phyloP scores from a whole-genome alignment of 2,888 invertebrate genomes.

The Vesta saturnalis region DNA sequence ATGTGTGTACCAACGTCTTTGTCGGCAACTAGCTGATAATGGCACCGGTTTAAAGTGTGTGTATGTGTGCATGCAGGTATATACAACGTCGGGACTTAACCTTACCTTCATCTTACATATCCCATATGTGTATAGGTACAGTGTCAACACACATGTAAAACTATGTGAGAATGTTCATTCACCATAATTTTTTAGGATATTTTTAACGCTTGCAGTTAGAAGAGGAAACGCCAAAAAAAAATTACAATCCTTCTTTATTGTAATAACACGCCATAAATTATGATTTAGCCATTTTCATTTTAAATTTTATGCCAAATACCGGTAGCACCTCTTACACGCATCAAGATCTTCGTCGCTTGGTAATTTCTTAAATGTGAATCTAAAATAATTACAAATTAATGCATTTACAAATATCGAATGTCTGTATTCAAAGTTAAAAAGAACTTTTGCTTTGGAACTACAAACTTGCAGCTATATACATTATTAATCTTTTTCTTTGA shows the following conservation, averaged over 20 bases:
- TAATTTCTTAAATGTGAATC: background rate
- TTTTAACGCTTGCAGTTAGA: no score
- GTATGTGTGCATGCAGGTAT: slow-evolving; percentile 44
- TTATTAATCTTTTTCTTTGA: background rate
- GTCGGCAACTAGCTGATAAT: slow-evolving; percentile 60
- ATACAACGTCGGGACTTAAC: slow-evolving; percentile 57
- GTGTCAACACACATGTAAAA: slow-evolving; percentile 61
- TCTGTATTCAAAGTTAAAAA: no score
- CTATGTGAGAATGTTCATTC: slow-evolving; percentile 60
- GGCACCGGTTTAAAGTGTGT: slow-evolving; percentile 57
- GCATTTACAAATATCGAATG: background rate
- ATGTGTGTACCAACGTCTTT: slow-evolving; percentile 50
- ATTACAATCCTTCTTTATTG: no score
- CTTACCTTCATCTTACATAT: slow-evolving; percentile 57
- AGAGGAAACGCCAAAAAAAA: no score
- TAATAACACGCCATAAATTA: no score
- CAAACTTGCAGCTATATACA: background rate
- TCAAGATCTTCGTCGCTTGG: background rate
- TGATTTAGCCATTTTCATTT: background rate
- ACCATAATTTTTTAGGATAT: background rate
- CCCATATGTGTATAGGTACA: slow-evolving; percentile 37
- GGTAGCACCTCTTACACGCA: background rate
- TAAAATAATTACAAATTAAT: slow-evolving; percentile 1
- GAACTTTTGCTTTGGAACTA: background rate
- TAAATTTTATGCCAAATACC: background rate